Evolutionary conservation across 2,888 invertebrate genomes (phyloP).

Genomic region (Biston betularia): DNA sequence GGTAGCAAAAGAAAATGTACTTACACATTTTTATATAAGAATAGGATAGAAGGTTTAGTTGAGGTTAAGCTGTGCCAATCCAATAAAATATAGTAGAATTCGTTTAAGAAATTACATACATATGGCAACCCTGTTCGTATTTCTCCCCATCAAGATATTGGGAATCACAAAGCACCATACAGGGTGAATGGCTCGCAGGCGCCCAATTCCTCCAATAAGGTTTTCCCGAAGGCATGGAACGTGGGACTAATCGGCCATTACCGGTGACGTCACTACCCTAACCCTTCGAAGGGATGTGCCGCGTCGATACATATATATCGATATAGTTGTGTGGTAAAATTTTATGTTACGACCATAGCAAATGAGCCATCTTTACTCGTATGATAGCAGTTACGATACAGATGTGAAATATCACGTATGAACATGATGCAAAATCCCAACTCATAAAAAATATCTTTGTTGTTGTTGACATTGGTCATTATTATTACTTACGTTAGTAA

Average conservation of each 20-base stretch:
- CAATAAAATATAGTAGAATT: not conserved
- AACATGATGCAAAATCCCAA: no score
- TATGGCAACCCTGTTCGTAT: not conserved
- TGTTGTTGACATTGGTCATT: no score
- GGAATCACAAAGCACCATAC: slow-evolving; percentile 25
- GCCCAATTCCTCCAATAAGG: slow-evolving; percentile 40
- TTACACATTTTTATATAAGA: no score
- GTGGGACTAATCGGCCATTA: slow-evolving; percentile 47
- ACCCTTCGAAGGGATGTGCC: slow-evolving; percentile 19
- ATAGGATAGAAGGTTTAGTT: not conserved
- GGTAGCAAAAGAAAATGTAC: no score
- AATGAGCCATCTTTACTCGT: not conserved
- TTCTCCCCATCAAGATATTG: slow-evolving; percentile 9
- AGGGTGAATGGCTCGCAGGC: slow-evolving; percentile 31
- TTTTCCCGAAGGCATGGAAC: slow-evolving; percentile 35
- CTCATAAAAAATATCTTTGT: no score
- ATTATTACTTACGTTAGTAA: no score
- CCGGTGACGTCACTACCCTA: slow-evolving; percentile 43
- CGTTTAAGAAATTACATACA: not conserved
- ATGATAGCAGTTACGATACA: no score
- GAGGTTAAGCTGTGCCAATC: no score
- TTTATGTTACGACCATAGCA: slow-evolving; percentile 3
- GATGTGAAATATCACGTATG: no score
- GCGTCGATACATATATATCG: slow-evolving; percentile 4
- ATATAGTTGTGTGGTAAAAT: slow-evolving; percentile 14